These are phyloP conservation scores for Odontocolon sp. DNA, from an alignment of 2,888 invertebrate genomes.

Conservation along the genomic window DNA sequence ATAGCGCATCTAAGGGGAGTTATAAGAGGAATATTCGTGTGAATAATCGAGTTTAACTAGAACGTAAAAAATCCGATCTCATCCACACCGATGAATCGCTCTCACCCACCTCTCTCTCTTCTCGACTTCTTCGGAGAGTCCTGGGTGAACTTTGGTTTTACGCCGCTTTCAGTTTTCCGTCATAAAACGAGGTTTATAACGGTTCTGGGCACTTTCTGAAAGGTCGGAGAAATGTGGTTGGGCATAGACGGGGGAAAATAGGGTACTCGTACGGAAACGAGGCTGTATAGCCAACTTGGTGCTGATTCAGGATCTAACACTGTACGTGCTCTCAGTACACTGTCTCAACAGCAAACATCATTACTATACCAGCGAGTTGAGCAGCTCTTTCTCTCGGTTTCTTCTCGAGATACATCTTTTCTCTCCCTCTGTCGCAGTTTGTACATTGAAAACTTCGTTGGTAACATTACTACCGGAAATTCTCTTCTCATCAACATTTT, in stretches of 20 bases:
- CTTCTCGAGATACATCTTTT: too few relatives aligned
- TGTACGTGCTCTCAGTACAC: slow-evolving; percentile 32
- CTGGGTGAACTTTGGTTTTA: background rate
- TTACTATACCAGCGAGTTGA: slow-evolving; percentile 36
- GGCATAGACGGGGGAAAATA: background rate
- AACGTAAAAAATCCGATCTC: slow-evolving; percentile 14
- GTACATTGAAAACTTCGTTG: slow-evolving; percentile 23
- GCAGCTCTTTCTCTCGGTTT: too few relatives aligned
- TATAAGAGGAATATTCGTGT: background rate
- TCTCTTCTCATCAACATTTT: background rate
- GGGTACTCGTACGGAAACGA: background rate
- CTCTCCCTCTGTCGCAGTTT: slow-evolving; percentile 11
- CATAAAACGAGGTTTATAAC: slow-evolving; percentile 31
- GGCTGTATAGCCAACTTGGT: slow-evolving; percentile 26
- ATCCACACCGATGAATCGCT: slow-evolving; percentile 1
- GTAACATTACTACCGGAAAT: background rate
- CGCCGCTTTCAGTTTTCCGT: background rate
- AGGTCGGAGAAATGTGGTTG: background rate
- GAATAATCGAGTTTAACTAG: slow-evolving; percentile 17
- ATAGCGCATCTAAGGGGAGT: background rate
- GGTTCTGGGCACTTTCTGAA: slow-evolving; percentile 4
- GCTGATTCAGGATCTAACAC: slow-evolving; percentile 45
- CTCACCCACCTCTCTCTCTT: background rate
- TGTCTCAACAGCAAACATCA: slow-evolving; percentile 43
- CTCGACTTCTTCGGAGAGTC: background rate